These are phyloP conservation scores for Leptopilina drosophilae DNA, from an alignment of 2,888 invertebrate species.

Conservation along the genomic window DNA sequence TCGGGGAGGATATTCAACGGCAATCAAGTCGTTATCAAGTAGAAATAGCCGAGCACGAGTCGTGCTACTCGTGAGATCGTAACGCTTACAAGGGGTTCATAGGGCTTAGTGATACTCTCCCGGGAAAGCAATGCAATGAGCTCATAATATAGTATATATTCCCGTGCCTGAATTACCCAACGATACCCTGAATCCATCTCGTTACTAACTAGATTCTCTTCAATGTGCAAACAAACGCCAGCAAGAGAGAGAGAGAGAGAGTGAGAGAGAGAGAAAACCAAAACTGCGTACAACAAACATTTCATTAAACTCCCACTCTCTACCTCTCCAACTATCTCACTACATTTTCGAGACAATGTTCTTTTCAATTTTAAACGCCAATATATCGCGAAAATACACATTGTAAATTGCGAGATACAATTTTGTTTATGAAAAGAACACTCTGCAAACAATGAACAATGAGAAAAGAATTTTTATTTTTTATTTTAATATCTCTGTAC, in stretches of 20 bases:
- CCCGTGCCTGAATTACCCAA: slow-evolving; percentile 21
- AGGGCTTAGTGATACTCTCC: slow-evolving; percentile 34
- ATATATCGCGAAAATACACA: neutral
- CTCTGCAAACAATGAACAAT: neutral
- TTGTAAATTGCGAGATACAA: no score
- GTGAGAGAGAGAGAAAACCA: neutral
- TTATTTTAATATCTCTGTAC: no score
- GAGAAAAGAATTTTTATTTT: neutral
- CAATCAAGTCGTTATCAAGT: slow-evolving; percentile 41
- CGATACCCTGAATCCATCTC: slow-evolving; percentile 31
- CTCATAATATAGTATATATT: slow-evolving; percentile 1
- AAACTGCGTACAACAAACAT: slow-evolving; percentile 16
- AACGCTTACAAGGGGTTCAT: slow-evolving; percentile 39
- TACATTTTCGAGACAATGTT: neutral
- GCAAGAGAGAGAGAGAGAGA: neutral
- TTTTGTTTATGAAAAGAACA: neutral
- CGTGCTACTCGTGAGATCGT: slow-evolving; percentile 35
- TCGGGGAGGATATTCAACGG: slow-evolving; percentile 35
- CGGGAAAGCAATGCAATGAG: slow-evolving; percentile 29
- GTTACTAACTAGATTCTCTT: slow-evolving; percentile 28
- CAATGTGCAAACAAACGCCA: neutral
- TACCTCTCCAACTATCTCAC: neutral
- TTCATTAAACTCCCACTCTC: neutral
- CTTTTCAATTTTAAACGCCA: neutral
- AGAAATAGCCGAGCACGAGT: slow-evolving; percentile 29